Percentiles rank a stretch among this genome's conserved stretches.
Conservation (phyloP, 2,113 vertebrate genomes). For the Isichthys henryi region DNA sequence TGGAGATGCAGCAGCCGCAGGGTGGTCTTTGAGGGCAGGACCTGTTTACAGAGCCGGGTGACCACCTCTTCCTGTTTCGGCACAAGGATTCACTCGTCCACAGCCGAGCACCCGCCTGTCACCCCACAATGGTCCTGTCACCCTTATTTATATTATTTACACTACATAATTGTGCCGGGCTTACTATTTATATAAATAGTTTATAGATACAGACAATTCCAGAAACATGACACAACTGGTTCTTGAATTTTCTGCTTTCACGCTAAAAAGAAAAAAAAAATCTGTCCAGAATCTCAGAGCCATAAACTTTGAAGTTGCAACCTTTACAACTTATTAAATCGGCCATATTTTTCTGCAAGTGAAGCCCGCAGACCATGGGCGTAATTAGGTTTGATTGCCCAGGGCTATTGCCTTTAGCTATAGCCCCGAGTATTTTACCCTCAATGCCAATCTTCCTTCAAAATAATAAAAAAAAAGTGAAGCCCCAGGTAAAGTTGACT, state of each 20-base stretch:
- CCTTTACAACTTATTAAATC: not conserved
- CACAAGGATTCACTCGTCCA: not conserved
- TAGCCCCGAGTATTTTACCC: too few species aligned
- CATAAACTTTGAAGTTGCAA: not conserved
- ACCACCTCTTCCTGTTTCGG: not conserved
- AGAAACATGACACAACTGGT: slow-evolving; percentile 2
- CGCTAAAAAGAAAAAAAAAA: not conserved
- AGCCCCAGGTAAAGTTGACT: too few species aligned
- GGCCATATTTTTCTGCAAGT: not conserved
- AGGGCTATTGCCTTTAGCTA: too few species aligned
- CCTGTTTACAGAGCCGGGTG: not conserved
- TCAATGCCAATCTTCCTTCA: too few species aligned
- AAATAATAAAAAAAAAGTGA: too few species aligned
- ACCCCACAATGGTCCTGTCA: not conserved
- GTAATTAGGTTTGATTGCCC: too few species aligned
- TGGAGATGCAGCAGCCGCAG: not conserved
- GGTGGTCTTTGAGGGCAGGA: not conserved
- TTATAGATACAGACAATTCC: slow-evolving; percentile 3
- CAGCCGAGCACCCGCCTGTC: not conserved
- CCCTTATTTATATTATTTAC: slow-evolving; percentile 4
- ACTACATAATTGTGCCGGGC: not conserved
- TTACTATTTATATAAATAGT: slow-evolving; percentile 11
- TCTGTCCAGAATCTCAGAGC: not conserved
- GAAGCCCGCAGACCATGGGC: not conserved
- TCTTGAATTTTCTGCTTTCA: not conserved